A percentile compares a stretch with the other conserved stretches of the same genome.
These are phyloP conservation scores for Tenthredo notha DNA, from an alignment of 2,888 invertebrate genomes.

Conservation along the genomic window DNA sequence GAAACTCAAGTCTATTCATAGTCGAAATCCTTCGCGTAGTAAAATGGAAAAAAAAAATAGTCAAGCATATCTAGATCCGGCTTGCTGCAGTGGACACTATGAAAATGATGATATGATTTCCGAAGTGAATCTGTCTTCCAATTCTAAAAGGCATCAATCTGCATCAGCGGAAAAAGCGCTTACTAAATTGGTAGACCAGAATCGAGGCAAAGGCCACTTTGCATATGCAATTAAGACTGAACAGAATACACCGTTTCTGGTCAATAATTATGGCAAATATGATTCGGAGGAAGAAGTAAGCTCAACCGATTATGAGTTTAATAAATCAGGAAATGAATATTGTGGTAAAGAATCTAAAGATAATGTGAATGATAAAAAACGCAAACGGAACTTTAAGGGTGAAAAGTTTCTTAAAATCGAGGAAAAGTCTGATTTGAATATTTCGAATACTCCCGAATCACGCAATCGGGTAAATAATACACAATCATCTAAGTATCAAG, in stretches of 20 bases:
- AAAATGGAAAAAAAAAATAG: background rate
- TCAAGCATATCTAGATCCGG: background rate
- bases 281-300: constrained; percentile 43
- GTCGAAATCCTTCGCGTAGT: background rate
- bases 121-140: background rate
- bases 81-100: background rate
- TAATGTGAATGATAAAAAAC: constrained; percentile 33
- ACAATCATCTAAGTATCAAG: background rate
- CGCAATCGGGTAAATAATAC: background rate
- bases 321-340: background rate
- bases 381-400: background rate
- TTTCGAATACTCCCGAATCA: background rate
- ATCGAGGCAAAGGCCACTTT: constrained; percentile 4
- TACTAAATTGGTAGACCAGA: background rate
- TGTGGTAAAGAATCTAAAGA: constrained; percentile 7
- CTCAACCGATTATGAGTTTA: constrained; percentile 25
- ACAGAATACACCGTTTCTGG: constrained; percentile 14
- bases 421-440: background rate
- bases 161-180: background rate
- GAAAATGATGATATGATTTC: background rate
- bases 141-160: background rate
- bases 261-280: background rate
- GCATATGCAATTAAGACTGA: constrained; percentile 5
- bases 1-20: background rate
- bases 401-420: background rate